Percentiles rank a stretch among this genome's conserved stretches.
phyloP scores from a whole-genome alignment of 2,113 vertebrate species.

The Hydropotes inermis region DNA sequence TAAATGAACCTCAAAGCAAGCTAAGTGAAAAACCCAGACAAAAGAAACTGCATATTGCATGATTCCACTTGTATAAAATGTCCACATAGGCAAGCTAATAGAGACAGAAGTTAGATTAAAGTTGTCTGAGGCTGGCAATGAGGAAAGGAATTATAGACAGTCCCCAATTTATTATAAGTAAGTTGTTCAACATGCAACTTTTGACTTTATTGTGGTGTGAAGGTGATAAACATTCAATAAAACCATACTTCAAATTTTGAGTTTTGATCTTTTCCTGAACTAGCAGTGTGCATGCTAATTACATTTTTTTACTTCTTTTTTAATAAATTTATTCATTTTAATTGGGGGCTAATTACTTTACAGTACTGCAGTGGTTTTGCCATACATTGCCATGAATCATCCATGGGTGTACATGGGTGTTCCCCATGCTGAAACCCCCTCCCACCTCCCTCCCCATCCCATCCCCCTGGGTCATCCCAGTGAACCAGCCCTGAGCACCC shows the following conservation, averaged over 20 bases:
- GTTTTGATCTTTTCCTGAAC: not conserved
- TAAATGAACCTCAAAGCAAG: not conserved
- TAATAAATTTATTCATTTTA: not conserved
- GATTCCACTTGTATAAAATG: not conserved
- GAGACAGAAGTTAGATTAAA: not conserved
- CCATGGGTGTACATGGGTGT: accelerated
- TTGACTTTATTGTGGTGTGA: not conserved
- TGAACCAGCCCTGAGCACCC: not conserved
- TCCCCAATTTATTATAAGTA: not conserved
- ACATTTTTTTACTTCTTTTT: not conserved
- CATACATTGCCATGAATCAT: not conserved
- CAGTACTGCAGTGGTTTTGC: not conserved
- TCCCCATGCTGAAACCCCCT: not conserved
- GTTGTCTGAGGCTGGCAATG: not conserved
- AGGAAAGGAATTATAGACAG: not conserved
- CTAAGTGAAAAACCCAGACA: not conserved
- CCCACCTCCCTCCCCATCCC: not conserved
- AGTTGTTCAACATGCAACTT: not conserved
- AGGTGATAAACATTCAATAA: not conserved
- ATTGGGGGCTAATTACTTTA: not conserved
- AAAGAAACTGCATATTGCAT: not conserved
- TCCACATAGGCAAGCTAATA: not conserved
- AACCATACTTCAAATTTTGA: not conserved
- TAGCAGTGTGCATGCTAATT: not conserved
- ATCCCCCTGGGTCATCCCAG: not conserved